phyloP scores from a whole-genome alignment of 2,888 invertebrate genomes.

The Hermaeophaga mercurialis region DNA sequence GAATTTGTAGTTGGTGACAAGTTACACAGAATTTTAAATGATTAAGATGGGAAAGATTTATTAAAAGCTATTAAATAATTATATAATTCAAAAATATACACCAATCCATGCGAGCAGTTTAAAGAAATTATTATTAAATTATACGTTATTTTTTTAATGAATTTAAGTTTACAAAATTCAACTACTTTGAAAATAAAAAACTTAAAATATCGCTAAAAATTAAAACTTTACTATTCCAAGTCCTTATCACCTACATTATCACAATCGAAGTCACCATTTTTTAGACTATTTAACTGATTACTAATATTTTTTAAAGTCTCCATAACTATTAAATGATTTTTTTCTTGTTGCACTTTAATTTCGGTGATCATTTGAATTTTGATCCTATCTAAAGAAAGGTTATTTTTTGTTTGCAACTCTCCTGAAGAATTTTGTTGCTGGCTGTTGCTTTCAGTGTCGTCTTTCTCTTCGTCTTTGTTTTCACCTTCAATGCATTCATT shows the following conservation, averaged over 20 bases:
- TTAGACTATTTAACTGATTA: slow-evolving; percentile 10
- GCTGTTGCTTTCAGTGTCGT: not conserved
- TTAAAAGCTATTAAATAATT: no score
- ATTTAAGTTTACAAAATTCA: no score
- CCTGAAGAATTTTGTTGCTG: not conserved
- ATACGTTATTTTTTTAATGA: no score
- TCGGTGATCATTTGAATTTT: slow-evolving; percentile 35
- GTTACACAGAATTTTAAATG: no score
- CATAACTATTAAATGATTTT: slow-evolving; percentile 33
- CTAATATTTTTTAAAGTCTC: slow-evolving; percentile 27
- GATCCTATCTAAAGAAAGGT: slow-evolving; percentile 32
- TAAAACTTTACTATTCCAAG: slow-evolving; percentile 9
- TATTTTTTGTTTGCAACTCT: slow-evolving; percentile 25
- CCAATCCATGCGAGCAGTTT: no score
- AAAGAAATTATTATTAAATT: no score
- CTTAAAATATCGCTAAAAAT: no score
- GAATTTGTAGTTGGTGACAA: no score
- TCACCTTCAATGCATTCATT: slow-evolving; percentile 29
- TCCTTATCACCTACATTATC: slow-evolving; percentile 1
- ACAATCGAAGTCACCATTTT: slow-evolving; percentile 6
- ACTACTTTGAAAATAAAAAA: no score
- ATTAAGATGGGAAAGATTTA: no score
- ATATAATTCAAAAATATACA: no score
- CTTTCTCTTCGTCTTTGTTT: slow-evolving; percentile 27
- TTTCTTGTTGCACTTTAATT: slow-evolving; percentile 36